phyloP scores from a whole-genome alignment of 2,797 vertebrate species.

The Acridotheres tristis region DNA sequence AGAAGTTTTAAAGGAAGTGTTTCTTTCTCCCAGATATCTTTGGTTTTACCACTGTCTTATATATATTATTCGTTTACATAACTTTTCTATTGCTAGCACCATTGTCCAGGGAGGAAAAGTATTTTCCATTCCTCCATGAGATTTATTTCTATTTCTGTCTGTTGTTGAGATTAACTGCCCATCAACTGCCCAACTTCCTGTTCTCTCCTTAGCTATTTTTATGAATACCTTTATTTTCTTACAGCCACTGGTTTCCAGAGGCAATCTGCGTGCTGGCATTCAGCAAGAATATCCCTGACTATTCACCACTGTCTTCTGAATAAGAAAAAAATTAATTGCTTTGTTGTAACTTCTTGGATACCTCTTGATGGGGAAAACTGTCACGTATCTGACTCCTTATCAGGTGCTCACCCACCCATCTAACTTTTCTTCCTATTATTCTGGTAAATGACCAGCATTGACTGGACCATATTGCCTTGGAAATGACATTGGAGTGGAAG shows the following conservation, averaged over 20 bases:
- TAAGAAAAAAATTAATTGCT: neutral
- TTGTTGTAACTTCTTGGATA: neutral
- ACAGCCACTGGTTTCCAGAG: neutral
- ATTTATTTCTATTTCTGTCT: neutral
- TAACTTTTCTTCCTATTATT: neutral
- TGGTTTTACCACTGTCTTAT: neutral
- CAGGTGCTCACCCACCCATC: neutral
- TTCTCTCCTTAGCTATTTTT: neutral
- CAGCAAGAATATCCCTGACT: neutral
- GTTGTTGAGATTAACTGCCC: neutral
- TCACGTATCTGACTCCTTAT: neutral
- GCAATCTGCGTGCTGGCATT: neutral
- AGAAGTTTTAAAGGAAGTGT: neutral
- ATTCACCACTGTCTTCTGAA: neutral
- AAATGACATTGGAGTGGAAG: neutral
- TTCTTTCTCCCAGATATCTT: neutral
- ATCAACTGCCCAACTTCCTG: neutral
- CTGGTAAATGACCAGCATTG: neutral
- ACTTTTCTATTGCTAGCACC: neutral
- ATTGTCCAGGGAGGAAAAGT: neutral
- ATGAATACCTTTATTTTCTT: neutral
- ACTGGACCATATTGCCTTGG: neutral
- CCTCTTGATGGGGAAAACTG: neutral
- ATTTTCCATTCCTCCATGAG: neutral
- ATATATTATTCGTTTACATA: neutral